Evolutionary conservation across 2,888 invertebrate genomes (phyloP).

Genomic region (Nebria salina): DNA sequence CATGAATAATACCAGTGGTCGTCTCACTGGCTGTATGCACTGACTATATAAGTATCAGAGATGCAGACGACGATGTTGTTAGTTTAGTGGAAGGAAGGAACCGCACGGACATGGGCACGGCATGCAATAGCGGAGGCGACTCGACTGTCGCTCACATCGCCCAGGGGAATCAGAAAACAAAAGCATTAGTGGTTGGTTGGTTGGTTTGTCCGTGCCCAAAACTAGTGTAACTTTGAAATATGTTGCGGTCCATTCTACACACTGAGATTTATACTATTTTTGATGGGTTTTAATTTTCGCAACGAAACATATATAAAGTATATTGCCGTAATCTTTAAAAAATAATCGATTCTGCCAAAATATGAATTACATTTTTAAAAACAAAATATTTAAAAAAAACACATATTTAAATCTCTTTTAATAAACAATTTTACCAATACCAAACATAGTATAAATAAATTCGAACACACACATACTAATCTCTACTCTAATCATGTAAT

Average conservation of each 20-base stretch:
- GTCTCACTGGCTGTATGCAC: not conserved
- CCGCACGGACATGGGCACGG: not conserved
- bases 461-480: too few relatives aligned
- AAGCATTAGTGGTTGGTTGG: conserved; percentile 36
- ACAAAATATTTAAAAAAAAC: too few relatives aligned
- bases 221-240: conserved; percentile 38
- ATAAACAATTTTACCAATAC: too few relatives aligned
- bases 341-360: too few relatives aligned
- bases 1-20: conserved; percentile 27
- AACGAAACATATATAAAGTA: too few relatives aligned
- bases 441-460: too few relatives aligned
- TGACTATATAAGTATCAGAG: not conserved
- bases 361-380: too few relatives aligned
- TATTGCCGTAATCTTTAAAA: too few relatives aligned
- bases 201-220: conserved; percentile 36
- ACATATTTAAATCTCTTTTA: too few relatives aligned
- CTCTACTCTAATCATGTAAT: too few relatives aligned
- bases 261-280: not conserved
- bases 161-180: conserved; percentile 42
- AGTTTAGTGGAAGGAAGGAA: not conserved
- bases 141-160: conserved; percentile 27
- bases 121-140: conserved; percentile 7
- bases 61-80: not conserved
- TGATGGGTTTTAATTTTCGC: not conserved
- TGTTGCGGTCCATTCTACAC: not conserved